Base-by-base conservation (phyloP, 2,888 invertebrate genomes). In the Resseliella maxima region DNA sequence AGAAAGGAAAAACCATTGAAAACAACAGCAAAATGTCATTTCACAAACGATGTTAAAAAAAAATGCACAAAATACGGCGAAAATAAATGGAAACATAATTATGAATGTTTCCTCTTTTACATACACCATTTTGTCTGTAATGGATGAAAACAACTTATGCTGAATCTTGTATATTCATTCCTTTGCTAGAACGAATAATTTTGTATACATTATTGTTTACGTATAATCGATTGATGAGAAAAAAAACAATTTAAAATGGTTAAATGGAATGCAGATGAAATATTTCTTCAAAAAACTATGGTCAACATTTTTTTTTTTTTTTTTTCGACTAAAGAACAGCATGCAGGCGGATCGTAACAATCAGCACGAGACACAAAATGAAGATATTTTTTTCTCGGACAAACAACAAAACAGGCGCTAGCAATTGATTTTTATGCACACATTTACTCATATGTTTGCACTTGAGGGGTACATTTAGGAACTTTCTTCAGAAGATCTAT, bases 321-420 rank as follows among this genome's bases (percentile, higher is more conserved):
- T n/a, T n/a, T n/a, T n/a, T n/a, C n/a, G n/a, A n/a, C 18, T 21
- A 12, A 18, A 18, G 21, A 50, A 27, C 2, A 2, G 24, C 59
- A 59, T 24, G 12, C 59, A 15, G 15, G 5, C 24, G 24, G 27
- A 3, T 41, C 59, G 5, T 24, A 24, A 59, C 24, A 24, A 59
- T 59, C 59, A 59, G 59, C 59, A 59, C 59, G 59, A 59, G 59
- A 59, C 59, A 27, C 18, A 8, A 59, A 59, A 59, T n/a, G 27
- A 5, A 12, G 2, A 27, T n/a, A 2, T 12, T 3, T 2, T 59
- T n/a, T 59, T 59, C 24, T 59, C 27, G 2, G 24, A 3, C 6
- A 24, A 59, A 50, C 50, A 59, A n/a, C 5, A 59, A 24, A 59
- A n/a, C 27, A 27, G 59, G 59, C 59, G 59, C 59, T 59, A n/a